Conservation (phyloP, 2,113 vertebrate species). For the Tragulus kanchil region DNA sequence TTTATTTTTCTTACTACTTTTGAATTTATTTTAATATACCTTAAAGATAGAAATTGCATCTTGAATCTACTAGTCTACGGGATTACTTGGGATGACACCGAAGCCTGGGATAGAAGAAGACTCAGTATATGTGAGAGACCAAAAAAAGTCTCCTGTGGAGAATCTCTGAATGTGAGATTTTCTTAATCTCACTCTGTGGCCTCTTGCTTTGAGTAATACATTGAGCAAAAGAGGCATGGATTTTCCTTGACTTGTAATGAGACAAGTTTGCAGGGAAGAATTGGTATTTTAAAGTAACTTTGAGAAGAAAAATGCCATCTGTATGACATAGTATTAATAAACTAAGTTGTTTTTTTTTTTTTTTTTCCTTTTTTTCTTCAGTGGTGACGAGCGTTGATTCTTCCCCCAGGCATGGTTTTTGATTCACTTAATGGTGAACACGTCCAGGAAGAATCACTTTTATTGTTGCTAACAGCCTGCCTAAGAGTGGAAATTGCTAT, state of each 20-base stretch:
- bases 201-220: background rate
- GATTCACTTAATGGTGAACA: background rate
- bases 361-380: background rate
- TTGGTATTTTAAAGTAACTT: constrained; percentile 33
- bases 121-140: background rate
- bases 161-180: background rate
- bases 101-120: background rate
- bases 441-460: background rate
- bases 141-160: background rate
- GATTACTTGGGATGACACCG: background rate
- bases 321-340: background rate
- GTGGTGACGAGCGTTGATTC: background rate
- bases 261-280: background rate
- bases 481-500: background rate
- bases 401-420: background rate
- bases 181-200: background rate
- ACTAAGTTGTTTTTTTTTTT: background rate
- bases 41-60: background rate
- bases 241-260: background rate
- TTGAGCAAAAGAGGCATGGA: background rate
- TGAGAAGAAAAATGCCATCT: constrained; percentile 3
- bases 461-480: background rate
- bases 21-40: background rate
- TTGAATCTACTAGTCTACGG: background rate
- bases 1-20: background rate